These are phyloP conservation scores for Indicator maculatus DNA, from an alignment of 2,113 vertebrate genomes.

Conservation along the genomic window DNA sequence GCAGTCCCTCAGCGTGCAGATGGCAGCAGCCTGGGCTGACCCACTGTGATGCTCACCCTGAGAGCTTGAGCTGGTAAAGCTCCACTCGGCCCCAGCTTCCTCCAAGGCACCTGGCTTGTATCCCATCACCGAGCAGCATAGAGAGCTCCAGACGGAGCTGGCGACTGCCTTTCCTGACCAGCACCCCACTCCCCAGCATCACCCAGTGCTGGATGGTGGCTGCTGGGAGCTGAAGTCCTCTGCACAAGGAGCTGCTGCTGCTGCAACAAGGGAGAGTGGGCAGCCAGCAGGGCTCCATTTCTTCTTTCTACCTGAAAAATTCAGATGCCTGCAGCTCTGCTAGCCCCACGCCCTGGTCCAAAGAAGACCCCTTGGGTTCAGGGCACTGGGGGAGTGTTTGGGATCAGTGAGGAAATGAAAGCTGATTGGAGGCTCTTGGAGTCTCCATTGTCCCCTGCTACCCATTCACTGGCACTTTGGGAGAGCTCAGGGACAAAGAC, in stretches of 20 bases:
- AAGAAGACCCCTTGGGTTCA: not conserved
- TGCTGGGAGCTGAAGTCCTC: not conserved
- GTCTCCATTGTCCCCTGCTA: fast-evolving
- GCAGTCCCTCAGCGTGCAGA: fast-evolving
- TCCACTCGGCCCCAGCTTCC: not conserved
- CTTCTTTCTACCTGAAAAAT: not conserved
- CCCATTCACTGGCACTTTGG: not conserved
- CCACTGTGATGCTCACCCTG: not conserved
- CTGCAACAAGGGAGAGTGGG: not conserved
- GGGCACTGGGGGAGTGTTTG: not conserved
- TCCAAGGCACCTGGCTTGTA: fast-evolving
- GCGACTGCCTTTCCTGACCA: not conserved
- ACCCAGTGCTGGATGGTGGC: not conserved
- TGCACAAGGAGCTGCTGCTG: not conserved
- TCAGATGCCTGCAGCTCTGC: fast-evolving
- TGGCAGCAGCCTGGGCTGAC: not conserved
- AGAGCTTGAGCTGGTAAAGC: not conserved
- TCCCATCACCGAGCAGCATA: fast-evolving
- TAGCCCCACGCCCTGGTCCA: not conserved
- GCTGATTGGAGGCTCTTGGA: not conserved
- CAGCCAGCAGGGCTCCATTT: not conserved
- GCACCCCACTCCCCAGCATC: not conserved
- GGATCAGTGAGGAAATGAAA: not conserved
- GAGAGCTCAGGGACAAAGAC: not conserved
- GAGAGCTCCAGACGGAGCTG: not conserved